Base-by-base conservation (phyloP, 2,113 vertebrate genomes). In the Nestor notabilis region DNA sequence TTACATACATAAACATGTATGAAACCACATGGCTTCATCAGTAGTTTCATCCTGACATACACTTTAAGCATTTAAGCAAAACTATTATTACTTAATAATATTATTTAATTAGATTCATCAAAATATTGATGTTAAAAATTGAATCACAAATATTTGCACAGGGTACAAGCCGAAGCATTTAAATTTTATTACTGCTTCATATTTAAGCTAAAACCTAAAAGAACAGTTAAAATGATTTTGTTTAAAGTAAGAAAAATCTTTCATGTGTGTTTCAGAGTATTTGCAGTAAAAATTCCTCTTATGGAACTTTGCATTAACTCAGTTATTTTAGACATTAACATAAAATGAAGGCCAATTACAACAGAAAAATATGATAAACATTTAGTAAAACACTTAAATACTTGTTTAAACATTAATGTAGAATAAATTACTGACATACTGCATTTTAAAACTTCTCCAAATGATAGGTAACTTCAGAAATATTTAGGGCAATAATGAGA, bases 331-430 rank as follows among this genome's bases (percentile, higher is more conserved):
- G 75, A 87, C 16, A 93, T 43, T 50, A 94, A 72, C 35, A 85
- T 15, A 95, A 90, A 77, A 69, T 53, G 69, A 92, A 87, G 24
- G 39, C 31, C 35, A 90, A 12, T 80, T 90, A 81, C 46, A 83
- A 87, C 17, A 85, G 41, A 91, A 90, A 92, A 93, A 87, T 35
- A 88, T 6, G 1, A 68, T 92, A 89, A 81, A 61, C 37, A 83
- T 49, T 83, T 44, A 74, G 21, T 70, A 70, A 79, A 94, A 39
- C 19, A 52, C 46, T 93, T 74, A 81, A 93, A 91, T 91, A 93
- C 70, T 96, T 91, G 84, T 78, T 90, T 68, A 81, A 96, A 33
- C 10, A 55, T 87, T 61, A 76, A 88, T 60, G 33, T 37, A 93
- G 76, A 94, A 87, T 58, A 77, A 90, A 55, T 72, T 61, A 75